A percentile compares a stretch with the other conserved stretches of the same genome.
These are phyloP conservation scores for Protobothrops flavoviridis DNA, from an alignment of 2,113 vertebrate genomes.

Conservation along the genomic window DNA sequence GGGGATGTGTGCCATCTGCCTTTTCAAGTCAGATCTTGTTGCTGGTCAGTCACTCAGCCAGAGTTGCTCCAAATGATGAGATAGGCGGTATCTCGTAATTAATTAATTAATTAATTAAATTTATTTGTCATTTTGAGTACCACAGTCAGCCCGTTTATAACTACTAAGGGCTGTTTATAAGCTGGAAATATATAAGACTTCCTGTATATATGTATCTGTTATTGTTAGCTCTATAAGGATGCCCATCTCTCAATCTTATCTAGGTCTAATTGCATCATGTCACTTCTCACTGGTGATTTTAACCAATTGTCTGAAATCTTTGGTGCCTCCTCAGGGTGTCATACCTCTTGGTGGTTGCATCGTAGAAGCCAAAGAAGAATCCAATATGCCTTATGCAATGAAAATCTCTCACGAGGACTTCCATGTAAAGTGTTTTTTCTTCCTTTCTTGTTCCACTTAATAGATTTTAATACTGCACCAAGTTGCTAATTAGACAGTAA, in stretches of 20 bases:
- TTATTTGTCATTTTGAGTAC: not conserved
- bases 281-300: not conserved
- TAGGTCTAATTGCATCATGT: not conserved
- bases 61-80: not conserved
- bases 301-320: constrained; percentile 5
- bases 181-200: not conserved
- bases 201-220: not conserved
- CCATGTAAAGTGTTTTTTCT: constrained; percentile 76
- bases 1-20: not conserved
- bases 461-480: not conserved
- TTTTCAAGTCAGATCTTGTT: not conserved
- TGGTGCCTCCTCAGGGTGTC: constrained; percentile 81
- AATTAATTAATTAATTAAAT: not conserved
- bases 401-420: constrained; percentile 92
- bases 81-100: not conserved
- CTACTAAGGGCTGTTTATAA: not conserved
- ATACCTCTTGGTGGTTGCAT: constrained; percentile 92
- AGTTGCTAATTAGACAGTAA: not conserved
- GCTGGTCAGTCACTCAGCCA: not conserved
- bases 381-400: constrained; percentile 93
- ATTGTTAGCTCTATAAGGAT: not conserved
- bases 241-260: too few species aligned
- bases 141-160: not conserved
- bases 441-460: not conserved
- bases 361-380: constrained; percentile 85